phyloP scores from a whole-genome alignment of 1,140 invertebrate species.

The Pseudomyrmex sp. region DNA sequence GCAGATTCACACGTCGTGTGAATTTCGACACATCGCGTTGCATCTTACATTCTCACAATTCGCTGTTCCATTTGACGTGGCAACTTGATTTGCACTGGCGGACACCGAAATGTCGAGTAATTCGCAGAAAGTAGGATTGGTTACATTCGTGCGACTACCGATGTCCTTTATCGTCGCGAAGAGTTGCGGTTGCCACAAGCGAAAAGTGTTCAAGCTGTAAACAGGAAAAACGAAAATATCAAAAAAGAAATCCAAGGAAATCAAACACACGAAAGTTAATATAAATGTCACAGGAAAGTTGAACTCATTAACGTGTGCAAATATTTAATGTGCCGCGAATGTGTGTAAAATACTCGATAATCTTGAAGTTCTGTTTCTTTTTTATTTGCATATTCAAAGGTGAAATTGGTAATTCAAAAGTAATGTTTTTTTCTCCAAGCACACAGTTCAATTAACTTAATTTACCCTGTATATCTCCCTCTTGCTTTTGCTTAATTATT shows the following conservation, averaged over 20 bases:
- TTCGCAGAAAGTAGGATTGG: constrained; percentile 75
- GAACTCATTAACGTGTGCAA: not conserved
- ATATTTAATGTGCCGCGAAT: not conserved
- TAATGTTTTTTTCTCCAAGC: not conserved
- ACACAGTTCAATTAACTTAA: not conserved
- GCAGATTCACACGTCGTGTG: too few species aligned
- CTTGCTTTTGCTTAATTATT: not conserved
- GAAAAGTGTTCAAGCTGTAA: constrained; percentile 84
- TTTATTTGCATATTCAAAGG: too few species aligned
- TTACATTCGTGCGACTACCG: constrained; percentile 30
- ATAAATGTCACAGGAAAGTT: constrained; percentile 4
- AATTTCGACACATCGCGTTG: not conserved
- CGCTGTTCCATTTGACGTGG: not conserved
- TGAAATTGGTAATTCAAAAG: not conserved
- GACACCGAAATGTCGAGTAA: constrained; percentile 74
- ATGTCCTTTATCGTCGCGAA: constrained; percentile 85
- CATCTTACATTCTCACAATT: constrained; percentile 40
- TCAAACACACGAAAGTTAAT: constrained; percentile 54
- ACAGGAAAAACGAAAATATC: constrained; percentile 75
- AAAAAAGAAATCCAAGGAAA: too few species aligned
- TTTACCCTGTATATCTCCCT: too few species aligned
- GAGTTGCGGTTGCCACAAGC: constrained; percentile 87
- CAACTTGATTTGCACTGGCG: not conserved
- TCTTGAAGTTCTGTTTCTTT: not conserved
- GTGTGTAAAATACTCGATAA: not conserved